A percentile compares a stretch with the other conserved stretches of the same genome.
phyloP scores from a whole-genome alignment of 2,797 vertebrate species.

The Diglossa cyanea region DNA sequence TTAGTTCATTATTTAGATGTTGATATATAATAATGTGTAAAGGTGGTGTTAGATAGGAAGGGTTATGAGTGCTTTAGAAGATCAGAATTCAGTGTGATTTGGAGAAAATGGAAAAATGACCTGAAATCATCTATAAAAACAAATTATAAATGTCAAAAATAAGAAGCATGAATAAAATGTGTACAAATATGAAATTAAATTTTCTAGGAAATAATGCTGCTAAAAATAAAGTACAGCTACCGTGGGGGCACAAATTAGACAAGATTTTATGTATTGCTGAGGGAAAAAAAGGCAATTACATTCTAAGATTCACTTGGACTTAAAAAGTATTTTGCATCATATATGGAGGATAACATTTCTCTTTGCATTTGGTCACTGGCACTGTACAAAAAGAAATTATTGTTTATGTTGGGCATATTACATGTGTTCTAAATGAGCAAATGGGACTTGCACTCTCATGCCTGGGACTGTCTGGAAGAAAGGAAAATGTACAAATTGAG shows the following conservation, averaged over 20 bases:
- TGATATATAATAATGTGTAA: background rate
- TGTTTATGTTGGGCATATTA: background rate
- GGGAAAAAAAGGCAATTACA: background rate
- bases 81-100: background rate
- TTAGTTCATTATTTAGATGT: background rate
- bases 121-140: background rate
- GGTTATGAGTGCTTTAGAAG: background rate
- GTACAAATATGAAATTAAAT: background rate
- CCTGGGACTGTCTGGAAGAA: background rate
- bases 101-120: background rate
- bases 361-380: background rate
- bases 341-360: background rate
- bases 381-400: background rate
- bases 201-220: background rate
- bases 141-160: background rate
- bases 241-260: background rate
- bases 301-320: background rate
- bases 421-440: background rate
- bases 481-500: background rate
- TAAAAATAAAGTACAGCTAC: background rate
- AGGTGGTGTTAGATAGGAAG: background rate
- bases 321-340: background rate
- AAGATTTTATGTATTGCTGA: background rate
- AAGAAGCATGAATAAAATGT: background rate
- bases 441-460: rapidly evolving